Conservation (phyloP, 2,888 invertebrate genomes). For the Trypoxylon attenuatum region DNA sequence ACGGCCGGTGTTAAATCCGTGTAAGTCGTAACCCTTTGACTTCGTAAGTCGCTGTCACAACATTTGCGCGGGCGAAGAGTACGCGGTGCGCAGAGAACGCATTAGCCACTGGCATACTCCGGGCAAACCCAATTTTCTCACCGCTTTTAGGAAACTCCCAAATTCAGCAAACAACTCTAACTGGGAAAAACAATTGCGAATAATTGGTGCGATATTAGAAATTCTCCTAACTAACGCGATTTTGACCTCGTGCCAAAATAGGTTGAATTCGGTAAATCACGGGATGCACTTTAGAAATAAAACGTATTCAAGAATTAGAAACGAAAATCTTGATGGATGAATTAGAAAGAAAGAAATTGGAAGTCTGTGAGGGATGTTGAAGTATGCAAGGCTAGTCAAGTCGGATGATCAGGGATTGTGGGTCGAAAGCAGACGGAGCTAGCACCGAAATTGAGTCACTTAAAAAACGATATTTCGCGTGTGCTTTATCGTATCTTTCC, state of each 20-base stretch:
- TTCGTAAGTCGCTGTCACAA: conserved; percentile 41
- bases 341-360: background rate
- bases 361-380: too few species aligned
- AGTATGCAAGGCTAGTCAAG: too few species aligned
- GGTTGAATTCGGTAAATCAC: too few species aligned
- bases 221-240: too few species aligned
- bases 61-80: conserved; percentile 20
- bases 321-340: background rate
- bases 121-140: conserved; percentile 31
- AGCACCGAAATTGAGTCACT: conserved; percentile 55
- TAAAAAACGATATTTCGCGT: conserved; percentile 67
- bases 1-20: conserved; percentile 11
- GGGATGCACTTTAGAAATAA: too few species aligned
- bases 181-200: background rate
- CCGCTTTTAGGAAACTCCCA: conserved; percentile 7
- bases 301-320: too few species aligned
- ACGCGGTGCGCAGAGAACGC: background rate
- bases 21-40: conserved; percentile 31
- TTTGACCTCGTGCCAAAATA: too few species aligned
- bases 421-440: too few species aligned
- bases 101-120: conserved; percentile 26
- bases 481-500: conserved; percentile 62
- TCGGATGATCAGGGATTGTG: too few species aligned
- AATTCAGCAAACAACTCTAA: background rate
- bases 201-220: background rate